Conservation (phyloP, 2,888 invertebrate genomes). For the Euzophera pinguis region DNA sequence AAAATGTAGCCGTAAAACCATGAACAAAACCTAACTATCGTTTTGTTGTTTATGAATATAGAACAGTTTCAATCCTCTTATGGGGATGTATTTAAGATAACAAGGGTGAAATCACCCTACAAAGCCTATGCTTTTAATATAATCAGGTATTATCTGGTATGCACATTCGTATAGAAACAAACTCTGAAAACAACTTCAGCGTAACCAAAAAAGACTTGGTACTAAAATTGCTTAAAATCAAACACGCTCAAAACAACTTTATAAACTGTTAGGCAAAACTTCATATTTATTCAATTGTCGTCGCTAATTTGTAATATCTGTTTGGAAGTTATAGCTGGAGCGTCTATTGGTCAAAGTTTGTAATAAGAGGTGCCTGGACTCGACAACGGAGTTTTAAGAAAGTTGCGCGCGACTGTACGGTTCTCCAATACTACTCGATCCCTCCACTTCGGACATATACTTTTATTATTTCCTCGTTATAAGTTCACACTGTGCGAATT, state of each 20-base stretch:
- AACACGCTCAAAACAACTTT: neutral
- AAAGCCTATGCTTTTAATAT: no score
- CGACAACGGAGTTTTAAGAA: constrained; percentile 42
- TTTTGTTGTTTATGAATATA: no score
- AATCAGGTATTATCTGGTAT: no score
- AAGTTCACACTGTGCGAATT: neutral
- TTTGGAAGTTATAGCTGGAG: constrained; percentile 43
- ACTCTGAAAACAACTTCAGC: no score
- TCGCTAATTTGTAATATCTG: constrained; percentile 39
- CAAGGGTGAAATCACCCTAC: no score
- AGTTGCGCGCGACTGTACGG: constrained; percentile 60
- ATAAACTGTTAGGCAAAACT: constrained; percentile 12
- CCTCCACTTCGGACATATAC: constrained; percentile 50
- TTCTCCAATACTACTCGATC: constrained; percentile 53
- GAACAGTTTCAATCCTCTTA: no score
- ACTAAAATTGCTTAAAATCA: no score
- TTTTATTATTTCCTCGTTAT: constrained; percentile 56
- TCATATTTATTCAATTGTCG: constrained; percentile 25
- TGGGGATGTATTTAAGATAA: no score
- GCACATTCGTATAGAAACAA: no score
- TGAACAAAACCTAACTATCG: no score
- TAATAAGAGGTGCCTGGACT: constrained; percentile 57
- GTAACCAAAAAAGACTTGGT: no score
- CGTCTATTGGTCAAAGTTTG: constrained; percentile 50
- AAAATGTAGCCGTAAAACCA: no score